phyloP scores from a whole-genome alignment of 2,113 vertebrate genomes.

The Arothron firmamentum region DNA sequence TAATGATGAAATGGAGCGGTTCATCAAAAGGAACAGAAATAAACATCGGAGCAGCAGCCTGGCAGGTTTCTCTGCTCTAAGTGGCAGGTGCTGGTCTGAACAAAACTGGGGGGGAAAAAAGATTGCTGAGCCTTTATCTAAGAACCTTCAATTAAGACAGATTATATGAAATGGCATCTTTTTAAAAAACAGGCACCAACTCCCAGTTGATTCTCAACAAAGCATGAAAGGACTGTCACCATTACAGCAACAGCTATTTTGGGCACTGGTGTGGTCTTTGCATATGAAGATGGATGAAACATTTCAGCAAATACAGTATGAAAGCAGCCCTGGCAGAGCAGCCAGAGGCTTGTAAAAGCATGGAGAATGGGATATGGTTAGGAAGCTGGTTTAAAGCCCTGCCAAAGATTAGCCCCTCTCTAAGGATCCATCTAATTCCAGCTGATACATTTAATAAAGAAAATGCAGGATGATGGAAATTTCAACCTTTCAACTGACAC shows the following conservation, averaged over 20 bases:
- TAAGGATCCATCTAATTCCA: slow-evolving; percentile 56
- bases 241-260: slow-evolving; percentile 23
- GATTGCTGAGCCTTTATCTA: background rate
- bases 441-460: slow-evolving; percentile 39
- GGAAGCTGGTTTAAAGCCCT: slow-evolving; percentile 20
- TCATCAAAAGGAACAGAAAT: slow-evolving; percentile 5
- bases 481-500: slow-evolving; percentile 8
- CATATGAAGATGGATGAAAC: slow-evolving; percentile 44
- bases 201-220: slow-evolving; percentile 7
- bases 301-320: slow-evolving; percentile 16
- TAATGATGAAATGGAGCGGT: background rate
- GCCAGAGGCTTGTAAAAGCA: slow-evolving; percentile 35
- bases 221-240: slow-evolving; percentile 16
- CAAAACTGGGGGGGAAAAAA: background rate
- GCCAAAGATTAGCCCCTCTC: slow-evolving; percentile 46
- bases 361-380: slow-evolving; percentile 47
- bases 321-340: slow-evolving; percentile 33
- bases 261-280: slow-evolving; percentile 5
- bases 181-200: slow-evolving; percentile 15
- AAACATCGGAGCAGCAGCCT: slow-evolving; percentile 23
- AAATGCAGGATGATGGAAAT: slow-evolving; percentile 25
- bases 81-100: slow-evolving; percentile 13
- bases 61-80: slow-evolving; percentile 12
- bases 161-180: slow-evolving; percentile 19
- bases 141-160: slow-evolving; percentile 10